phyloP scores from a whole-genome alignment of 2,888 invertebrate species.

The Uropetala carovei region DNA sequence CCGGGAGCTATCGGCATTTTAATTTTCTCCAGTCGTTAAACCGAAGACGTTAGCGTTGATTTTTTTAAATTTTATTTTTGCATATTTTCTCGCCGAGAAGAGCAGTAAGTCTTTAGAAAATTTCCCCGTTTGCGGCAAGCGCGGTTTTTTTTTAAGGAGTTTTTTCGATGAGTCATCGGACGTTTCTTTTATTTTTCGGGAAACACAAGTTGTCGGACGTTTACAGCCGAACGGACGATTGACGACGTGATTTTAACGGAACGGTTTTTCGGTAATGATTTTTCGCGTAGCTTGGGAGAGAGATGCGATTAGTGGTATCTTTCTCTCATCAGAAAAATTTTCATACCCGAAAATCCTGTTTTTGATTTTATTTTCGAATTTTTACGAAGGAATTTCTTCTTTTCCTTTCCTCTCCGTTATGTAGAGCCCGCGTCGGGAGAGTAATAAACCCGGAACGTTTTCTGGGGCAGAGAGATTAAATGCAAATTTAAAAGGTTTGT shows the following conservation, averaged over 20 bases:
- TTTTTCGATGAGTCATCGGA: background rate
- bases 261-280: conserved; percentile 17
- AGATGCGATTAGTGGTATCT: conserved; percentile 9
- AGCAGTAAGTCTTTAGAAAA: background rate
- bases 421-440: background rate
- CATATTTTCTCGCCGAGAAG: background rate
- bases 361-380: background rate
- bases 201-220: background rate
- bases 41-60: no score
- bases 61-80: no score
- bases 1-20: background rate
- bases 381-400: background rate
- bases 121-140: background rate
- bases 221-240: conserved; percentile 10
- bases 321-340: background rate
- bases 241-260: conserved; percentile 22
- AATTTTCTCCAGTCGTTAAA: background rate
- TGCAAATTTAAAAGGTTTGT: background rate
- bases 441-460: background rate
- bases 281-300: conserved; percentile 6
- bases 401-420: background rate
- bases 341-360: conserved; percentile 15
- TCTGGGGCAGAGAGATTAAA: background rate
- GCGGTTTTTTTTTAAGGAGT: background rate
- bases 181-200: background rate